Evolutionary conservation across 1,140 invertebrate species (phyloP).

Genomic region (Parapsyche elsis): DNA sequence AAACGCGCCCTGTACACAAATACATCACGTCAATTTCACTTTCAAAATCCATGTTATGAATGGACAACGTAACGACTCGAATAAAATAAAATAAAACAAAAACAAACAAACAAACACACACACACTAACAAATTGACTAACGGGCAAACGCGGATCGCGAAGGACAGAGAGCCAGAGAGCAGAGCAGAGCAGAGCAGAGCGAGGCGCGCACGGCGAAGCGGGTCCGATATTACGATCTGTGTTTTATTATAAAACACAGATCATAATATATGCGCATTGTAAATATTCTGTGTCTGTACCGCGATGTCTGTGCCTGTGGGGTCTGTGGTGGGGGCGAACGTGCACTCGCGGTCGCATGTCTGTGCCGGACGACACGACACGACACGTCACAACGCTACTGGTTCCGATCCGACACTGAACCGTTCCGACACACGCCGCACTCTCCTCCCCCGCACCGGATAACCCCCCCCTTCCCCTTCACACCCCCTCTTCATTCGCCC

Average conservation of each 20-base stretch:
- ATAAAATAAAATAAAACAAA: too few species aligned
- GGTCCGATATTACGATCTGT: not conserved
- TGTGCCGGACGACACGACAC: not conserved
- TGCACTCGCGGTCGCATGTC: not conserved
- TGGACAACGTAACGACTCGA: too few species aligned
- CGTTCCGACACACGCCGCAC: constrained; percentile 61
- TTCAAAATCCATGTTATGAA: too few species aligned
- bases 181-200: not conserved
- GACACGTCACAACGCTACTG: constrained; percentile 36
- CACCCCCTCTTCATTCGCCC: constrained; percentile 53
- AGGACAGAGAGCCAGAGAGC: too few species aligned
- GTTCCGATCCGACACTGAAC: constrained; percentile 48
- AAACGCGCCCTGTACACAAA: too few species aligned
- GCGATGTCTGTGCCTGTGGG: not conserved
- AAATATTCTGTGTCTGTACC: too few species aligned
- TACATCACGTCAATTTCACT: too few species aligned
- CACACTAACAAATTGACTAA: too few species aligned
- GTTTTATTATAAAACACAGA: too few species aligned
- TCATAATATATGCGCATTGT: too few species aligned
- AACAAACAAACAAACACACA: too few species aligned
- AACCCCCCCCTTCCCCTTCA: constrained; percentile 57
- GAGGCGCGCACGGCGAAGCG: not conserved
- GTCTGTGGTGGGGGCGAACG: not conserved
- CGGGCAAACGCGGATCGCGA: too few species aligned
- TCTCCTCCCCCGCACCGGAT: constrained; percentile 60